Conservation (phyloP, 1,140 invertebrate genomes). For the Ruditapes philippinarum region DNA sequence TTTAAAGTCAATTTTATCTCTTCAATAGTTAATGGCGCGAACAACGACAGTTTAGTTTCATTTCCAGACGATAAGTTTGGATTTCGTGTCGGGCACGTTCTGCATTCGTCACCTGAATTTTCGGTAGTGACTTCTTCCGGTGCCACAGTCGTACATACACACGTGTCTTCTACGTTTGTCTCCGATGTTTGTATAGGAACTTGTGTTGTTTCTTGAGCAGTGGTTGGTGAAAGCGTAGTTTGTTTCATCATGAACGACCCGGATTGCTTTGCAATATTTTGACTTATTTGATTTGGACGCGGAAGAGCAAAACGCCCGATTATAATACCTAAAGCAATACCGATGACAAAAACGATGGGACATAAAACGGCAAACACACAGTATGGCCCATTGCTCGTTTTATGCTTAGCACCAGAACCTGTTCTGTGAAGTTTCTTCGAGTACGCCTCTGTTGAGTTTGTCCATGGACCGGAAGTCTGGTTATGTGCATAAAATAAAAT, state of each 20-base stretch:
- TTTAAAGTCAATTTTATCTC: conserved; percentile 25
- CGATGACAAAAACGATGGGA: neutral
- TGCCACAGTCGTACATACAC: neutral
- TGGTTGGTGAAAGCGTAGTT: neutral
- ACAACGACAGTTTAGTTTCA: conserved; percentile 6
- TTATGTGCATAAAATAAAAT: too few species aligned
- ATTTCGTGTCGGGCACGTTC: neutral
- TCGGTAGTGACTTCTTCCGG: neutral
- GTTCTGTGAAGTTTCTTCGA: neutral
- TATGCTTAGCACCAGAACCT: neutral
- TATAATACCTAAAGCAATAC: conserved; percentile 14
- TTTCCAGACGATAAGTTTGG: neutral
- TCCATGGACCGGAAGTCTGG: conserved; percentile 7
- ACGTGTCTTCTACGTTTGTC: neutral
- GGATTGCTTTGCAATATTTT: neutral
- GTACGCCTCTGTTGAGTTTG: neutral
- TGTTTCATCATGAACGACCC: neutral
- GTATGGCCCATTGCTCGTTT: neutral
- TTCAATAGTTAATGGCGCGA: conserved; percentile 23
- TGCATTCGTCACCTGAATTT: neutral
- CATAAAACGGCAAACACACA: conserved; percentile 1
- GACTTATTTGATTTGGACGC: neutral
- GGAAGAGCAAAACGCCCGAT: conserved; percentile 13
- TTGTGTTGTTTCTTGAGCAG: neutral
- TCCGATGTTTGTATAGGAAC: neutral